Base-by-base conservation (phyloP, 2,113 vertebrate genomes). In the Camelus bactrianus region DNA sequence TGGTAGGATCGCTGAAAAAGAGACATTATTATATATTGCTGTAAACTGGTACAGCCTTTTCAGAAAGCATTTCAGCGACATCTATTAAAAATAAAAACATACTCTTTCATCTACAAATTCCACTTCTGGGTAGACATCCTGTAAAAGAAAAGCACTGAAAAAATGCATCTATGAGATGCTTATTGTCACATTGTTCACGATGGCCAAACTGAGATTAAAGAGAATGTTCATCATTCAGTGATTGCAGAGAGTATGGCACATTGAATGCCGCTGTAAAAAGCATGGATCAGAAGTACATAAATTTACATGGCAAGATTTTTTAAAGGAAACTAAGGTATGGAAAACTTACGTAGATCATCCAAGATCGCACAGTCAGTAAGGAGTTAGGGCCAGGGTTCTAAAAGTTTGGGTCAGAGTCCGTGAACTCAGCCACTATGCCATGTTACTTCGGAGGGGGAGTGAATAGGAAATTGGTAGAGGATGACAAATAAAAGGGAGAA, bases 81-180 rank as follows among this genome's bases (percentile, higher is more conserved):
- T 30, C 32, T 82, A 50, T 58, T 82, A 92, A 88, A 88, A 65
- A 67, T 75, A 38, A 81, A 92, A 91, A 81, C 50, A 58, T 20
- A 32, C 52, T 1, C 17, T 69, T 76, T 84, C 62, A 42, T 54
- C 73, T 86, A 54, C 54, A 69, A 86, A 72, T 91, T 24, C 16
- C 35, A 54, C 48, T 91, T 91, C n/a, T 52, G 60, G 52, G 42
- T 52, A 89, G 69, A 60, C 32, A 75, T 30, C 24, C 65, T 75
- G 19, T 35, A 38, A 86, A 72, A 80, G 30, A 48, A 77, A 88
- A 83, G 42, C 22, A 19, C 28, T 48, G n/a, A 11, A 76, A 32
- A 11, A 76, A 32, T 46, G 4, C 46, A 54, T 60, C 14, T 76
- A 46, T 8, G 24, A 72, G 12, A 64, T 82, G 22, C 65, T 89